Evolutionary conservation across 1,140 invertebrate species (phyloP).

Genomic region (Drosophila elegans): DNA sequence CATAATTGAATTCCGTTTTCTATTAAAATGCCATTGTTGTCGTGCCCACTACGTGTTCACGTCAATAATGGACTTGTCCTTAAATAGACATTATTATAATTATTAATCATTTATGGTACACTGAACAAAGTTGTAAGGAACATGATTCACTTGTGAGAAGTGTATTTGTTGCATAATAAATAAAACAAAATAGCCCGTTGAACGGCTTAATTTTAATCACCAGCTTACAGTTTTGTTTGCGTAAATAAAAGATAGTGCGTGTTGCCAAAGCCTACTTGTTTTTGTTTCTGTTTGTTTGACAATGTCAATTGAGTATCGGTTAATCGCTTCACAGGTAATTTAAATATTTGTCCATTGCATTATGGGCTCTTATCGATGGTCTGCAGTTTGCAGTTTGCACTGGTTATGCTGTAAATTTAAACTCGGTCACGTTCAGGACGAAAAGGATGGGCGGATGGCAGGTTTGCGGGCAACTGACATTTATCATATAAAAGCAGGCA

Average conservation of each 20-base stretch:
- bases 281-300: conserved; percentile 15
- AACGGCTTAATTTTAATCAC: neutral
- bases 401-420: conserved; percentile 38
- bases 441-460: neutral
- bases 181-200: neutral
- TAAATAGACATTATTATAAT: neutral
- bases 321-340: conserved; percentile 34
- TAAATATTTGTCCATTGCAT: conserved; percentile 28
- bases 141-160: no score
- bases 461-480: conserved; percentile 29
- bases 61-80: conserved; percentile 21
- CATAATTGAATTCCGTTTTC: conserved; percentile 55
- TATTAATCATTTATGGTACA: neutral
- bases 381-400: conserved; percentile 1
- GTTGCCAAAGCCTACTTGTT: neutral
- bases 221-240: neutral
- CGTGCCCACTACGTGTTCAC: conserved; percentile 10
- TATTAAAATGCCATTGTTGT: conserved; percentile 58
- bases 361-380: conserved; percentile 9
- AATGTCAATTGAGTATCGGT: conserved; percentile 24
- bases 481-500: conserved; percentile 53
- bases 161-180: neutral
- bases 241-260: conserved; percentile 1
- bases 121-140: neutral
- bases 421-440: conserved; percentile 39